Base-by-base conservation (phyloP, 2,797 vertebrate species). In the Enteromius radiatus region DNA sequence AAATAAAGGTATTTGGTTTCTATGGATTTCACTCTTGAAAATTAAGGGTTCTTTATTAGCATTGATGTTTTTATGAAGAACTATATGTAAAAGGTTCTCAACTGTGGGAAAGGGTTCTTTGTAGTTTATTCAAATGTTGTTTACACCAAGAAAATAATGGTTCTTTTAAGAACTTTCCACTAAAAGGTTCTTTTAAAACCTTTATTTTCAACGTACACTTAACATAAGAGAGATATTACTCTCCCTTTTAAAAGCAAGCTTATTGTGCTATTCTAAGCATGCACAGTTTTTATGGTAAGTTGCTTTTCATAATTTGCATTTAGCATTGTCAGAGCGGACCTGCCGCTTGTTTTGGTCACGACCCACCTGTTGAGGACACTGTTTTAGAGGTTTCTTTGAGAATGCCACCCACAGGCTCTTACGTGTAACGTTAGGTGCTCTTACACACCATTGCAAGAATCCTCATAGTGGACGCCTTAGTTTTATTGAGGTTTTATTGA, bases 281-380 rank as follows among this genome's bases (percentile, higher is more conserved):
- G 56, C 23, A 45, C 15, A 6, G 4, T 76, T 63, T 43, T 41
- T 28, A 59, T 45, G 11, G 1, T 47, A 10, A 65, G 43, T 23
- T 49, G 61, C 26, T 10, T 78, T 64, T 65, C 7, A 17, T 23
- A 33, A 65, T 76, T 76, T 76, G 74, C 56, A 63, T 63, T 75
- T 56, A 61, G 56, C 56, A 76, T 45, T 63, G 38, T 45, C 12
- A 43, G 11, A 76, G 26, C 41, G 61, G 73, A 63, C 15, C 38
- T 28, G 52, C 38, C 61, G n/a, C 73, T 56, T 56, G 52, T 76
- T 76, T 61, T 61, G 56, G 23, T 63, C 75, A 63, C 38, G 56
- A 76, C 75, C 56, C 75, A 76, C 36, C 56, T 28, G 17, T 61
- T 28, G 38, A 45, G 38, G 31, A 76, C 38, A 31, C 10, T 59